Evolutionary conservation across 2,888 invertebrate genomes (phyloP).

Genomic region (Heterodera filipjevi): DNA sequence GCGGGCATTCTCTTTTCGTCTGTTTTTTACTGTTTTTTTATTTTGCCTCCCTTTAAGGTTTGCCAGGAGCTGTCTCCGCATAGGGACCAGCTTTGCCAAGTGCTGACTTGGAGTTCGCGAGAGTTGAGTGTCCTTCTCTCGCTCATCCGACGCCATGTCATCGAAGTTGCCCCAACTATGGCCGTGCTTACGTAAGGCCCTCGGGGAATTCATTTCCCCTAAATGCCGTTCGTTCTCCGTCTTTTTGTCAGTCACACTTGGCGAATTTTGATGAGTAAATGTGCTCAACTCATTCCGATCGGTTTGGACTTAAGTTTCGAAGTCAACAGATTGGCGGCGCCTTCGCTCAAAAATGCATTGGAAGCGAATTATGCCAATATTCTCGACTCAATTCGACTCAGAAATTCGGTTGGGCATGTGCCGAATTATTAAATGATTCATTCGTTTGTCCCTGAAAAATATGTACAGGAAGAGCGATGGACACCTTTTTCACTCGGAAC

Average conservation of each 20-base stretch:
- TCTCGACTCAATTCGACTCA: slow-evolving; percentile 79
- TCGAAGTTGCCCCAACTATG: slow-evolving; percentile 63
- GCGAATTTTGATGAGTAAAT: slow-evolving; percentile 57
- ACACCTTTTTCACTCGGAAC: slow-evolving; percentile 79
- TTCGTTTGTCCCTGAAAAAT: too few relatives aligned
- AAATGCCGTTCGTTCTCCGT: not conserved
- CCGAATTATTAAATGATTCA: not conserved
- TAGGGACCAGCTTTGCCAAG: slow-evolving; percentile 67
- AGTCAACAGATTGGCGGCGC: slow-evolving; percentile 81
- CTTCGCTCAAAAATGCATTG: slow-evolving; percentile 78
- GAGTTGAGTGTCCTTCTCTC: slow-evolving; percentile 58
- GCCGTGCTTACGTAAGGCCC: slow-evolving; percentile 45
- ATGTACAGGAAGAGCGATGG: slow-evolving; percentile 80
- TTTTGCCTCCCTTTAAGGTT: slow-evolving; percentile 37
- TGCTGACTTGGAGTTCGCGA: slow-evolving; percentile 60
- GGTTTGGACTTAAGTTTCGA: slow-evolving; percentile 91
- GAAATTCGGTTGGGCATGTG: slow-evolving; percentile 65
- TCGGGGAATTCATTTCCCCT: not conserved
- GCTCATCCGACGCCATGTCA: slow-evolving; percentile 60
- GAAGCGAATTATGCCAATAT: slow-evolving; percentile 81
- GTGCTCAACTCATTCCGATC: slow-evolving; percentile 60
- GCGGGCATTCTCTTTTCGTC: too few relatives aligned
- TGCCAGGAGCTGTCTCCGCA: slow-evolving; percentile 51
- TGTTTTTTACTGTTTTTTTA: not conserved
- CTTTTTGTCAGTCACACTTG: slow-evolving; percentile 48